These are phyloP conservation scores for Drosophila rellima DNA, from an alignment of 2,888 invertebrate genomes.

Conservation along the genomic window DNA sequence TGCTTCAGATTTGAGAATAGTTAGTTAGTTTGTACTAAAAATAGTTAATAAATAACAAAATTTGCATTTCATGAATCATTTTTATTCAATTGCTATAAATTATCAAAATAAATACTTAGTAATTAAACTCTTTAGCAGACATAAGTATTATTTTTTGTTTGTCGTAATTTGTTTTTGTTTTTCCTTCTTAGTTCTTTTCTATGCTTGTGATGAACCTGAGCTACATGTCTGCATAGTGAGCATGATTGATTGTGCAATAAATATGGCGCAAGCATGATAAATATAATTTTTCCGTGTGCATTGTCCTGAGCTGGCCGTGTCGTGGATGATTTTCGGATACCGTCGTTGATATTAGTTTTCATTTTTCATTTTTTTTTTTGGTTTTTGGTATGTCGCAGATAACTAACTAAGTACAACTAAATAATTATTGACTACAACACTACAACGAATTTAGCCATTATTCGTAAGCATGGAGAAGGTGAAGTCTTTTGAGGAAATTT, in stretches of 20 bases:
- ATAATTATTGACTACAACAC: conserved; percentile 79
- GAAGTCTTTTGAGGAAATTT: conserved; percentile 57
- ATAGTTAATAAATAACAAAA: background rate
- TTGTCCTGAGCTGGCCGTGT: conserved; percentile 74
- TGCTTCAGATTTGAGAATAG: background rate
- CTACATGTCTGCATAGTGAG: conserved; percentile 60
- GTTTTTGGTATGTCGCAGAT: conserved; percentile 83
- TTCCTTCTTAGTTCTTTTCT: conserved; percentile 18
- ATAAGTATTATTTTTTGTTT: conserved; percentile 56
- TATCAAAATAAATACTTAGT: conserved; percentile 80
- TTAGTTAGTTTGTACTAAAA: background rate
- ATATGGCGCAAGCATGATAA: conserved; percentile 74
- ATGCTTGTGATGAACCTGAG: conserved; percentile 69
- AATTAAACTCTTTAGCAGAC: conserved; percentile 71
- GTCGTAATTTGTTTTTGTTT: conserved; percentile 29
- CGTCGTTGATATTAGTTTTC: conserved; percentile 44
- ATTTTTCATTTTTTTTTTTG: conserved; percentile 37
- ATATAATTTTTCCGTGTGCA: conserved; percentile 56
- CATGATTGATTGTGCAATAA: conserved; percentile 69
- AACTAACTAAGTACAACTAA: conserved; percentile 82
- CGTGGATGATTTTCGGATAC: conserved; percentile 40
- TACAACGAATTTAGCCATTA: conserved; percentile 78
- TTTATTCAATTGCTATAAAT: conserved; percentile 83
- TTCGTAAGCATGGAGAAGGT: conserved; percentile 49
- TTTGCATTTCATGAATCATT: conserved; percentile 79